These are phyloP conservation scores for Morphnarchus princeps DNA, from an alignment of 2,113 vertebrate species.

Conservation along the genomic window DNA sequence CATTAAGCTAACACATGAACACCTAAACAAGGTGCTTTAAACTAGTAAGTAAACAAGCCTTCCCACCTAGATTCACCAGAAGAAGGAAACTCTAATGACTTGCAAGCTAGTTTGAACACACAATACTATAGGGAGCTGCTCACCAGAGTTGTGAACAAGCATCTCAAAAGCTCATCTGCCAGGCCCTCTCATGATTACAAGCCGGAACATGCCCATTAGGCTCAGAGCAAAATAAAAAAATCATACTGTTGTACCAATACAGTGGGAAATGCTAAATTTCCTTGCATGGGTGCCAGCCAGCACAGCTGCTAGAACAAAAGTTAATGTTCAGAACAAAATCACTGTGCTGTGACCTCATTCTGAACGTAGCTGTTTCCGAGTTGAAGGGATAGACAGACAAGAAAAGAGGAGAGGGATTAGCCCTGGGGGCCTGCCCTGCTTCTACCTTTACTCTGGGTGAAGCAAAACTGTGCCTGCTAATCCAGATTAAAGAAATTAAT, in stretches of 20 bases:
- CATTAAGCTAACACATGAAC: background rate
- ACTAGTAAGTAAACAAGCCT: background rate
- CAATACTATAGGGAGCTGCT: background rate
- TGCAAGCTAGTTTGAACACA: background rate
- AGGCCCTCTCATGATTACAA: background rate
- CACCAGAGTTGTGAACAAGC: background rate
- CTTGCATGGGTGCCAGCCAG: constrained; percentile 35
- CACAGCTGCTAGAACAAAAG: constrained; percentile 39
- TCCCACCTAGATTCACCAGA: background rate
- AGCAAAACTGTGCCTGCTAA: background rate
- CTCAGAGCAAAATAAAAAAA: constrained; percentile 17
- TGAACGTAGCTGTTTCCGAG: background rate
- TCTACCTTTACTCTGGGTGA: background rate
- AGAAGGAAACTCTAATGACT: background rate
- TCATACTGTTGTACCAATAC: constrained; percentile 3
- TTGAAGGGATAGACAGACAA: background rate
- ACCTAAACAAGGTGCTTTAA: background rate
- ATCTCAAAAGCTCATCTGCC: constrained; percentile 10
- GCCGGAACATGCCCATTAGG: background rate
- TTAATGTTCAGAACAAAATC: constrained; percentile 20
- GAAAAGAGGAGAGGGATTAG: background rate
- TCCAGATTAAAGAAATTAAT: background rate
- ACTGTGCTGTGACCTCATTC: background rate
- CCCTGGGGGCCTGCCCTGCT: background rate
- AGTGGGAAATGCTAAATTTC: constrained; percentile 20